phyloP scores from a whole-genome alignment of 2,797 vertebrate genomes.

The Synanceia verrucosa region DNA sequence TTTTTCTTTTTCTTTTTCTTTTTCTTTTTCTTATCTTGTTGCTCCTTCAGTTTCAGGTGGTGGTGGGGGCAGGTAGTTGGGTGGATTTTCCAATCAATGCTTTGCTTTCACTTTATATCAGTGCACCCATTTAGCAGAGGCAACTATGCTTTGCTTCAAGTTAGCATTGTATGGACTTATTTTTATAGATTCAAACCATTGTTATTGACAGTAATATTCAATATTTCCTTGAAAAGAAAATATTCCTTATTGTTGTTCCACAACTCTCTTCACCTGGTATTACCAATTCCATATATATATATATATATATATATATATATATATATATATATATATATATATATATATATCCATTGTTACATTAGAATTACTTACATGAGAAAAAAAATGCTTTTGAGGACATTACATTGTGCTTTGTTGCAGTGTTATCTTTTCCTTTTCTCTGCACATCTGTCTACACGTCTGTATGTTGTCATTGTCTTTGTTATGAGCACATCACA shows the following conservation, averaged over 20 bases:
- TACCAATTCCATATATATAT: constrained; percentile 43
- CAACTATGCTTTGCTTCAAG: constrained; percentile 5
- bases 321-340: too few species aligned
- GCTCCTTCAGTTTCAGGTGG: constrained; percentile 2
- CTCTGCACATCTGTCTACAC: constrained; percentile 21
- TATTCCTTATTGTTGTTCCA: background rate
- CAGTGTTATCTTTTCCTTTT: constrained; percentile 45
- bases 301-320: too few species aligned
- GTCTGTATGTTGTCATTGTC: constrained; percentile 22
- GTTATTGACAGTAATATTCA: constrained; percentile 31
- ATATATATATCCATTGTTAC: too few species aligned
- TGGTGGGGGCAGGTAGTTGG: background rate
- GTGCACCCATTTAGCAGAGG: background rate
- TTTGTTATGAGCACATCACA: constrained; percentile 39
- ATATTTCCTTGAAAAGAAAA: too few species aligned
- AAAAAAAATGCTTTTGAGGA: constrained; percentile 31
- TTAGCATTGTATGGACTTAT: background rate
- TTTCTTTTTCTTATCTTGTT: constrained; percentile 47
- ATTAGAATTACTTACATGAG: too few species aligned
- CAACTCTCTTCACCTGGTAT: background rate
- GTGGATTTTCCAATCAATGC: constrained; percentile 39
- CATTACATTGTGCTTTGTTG: constrained; percentile 21
- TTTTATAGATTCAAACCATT: constrained; percentile 12
- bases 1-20: constrained; percentile 15
- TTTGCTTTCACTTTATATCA: constrained; percentile 9